phyloP scores from a whole-genome alignment of 2,888 invertebrate genomes.

The Hirtodrosophila trivittata region DNA sequence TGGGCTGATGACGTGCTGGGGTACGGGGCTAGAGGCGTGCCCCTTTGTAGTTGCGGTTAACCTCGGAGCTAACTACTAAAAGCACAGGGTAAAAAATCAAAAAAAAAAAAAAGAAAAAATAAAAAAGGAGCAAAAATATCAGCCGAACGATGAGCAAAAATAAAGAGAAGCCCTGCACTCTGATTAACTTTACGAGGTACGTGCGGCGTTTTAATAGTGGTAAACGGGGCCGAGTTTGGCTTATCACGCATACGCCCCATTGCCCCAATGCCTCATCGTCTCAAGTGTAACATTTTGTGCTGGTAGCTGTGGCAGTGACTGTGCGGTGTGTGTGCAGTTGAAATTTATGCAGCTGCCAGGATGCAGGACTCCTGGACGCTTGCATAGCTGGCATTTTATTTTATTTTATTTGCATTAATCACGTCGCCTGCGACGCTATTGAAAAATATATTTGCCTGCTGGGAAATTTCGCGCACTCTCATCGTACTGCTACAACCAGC shows the following conservation, averaged over 20 bases:
- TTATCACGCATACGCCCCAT: constrained; percentile 72
- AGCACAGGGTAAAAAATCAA: constrained; percentile 25
- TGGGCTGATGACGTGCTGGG: constrained; percentile 25
- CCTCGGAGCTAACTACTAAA: constrained; percentile 34
- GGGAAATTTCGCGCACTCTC: constrained; percentile 71
- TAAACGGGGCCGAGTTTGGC: constrained; percentile 48
- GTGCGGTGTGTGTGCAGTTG: constrained; percentile 46
- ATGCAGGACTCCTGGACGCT: constrained; percentile 47
- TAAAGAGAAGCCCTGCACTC: constrained; percentile 44
- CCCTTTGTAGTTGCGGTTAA: constrained; percentile 55
- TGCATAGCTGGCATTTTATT: constrained; percentile 61
- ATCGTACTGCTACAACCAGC: constrained; percentile 2
- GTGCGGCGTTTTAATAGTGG: constrained; percentile 69
- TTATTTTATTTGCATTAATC: constrained; percentile 79
- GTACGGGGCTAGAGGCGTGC: background rate
- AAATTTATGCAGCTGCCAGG: constrained; percentile 72
- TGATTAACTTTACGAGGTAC: constrained; percentile 78
- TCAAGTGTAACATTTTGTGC: constrained; percentile 6
- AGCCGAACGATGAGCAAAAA: background rate
- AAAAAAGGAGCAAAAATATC: background rate
- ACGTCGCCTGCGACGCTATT: constrained; percentile 78
- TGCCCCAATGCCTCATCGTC: constrained; percentile 36
- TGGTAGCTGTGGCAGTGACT: background rate
- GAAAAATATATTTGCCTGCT: constrained; percentile 79
- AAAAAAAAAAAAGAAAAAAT: constrained; percentile 1